Conservation (phyloP, 2,888 invertebrate genomes). For the Tiliacea aurago region DNA sequence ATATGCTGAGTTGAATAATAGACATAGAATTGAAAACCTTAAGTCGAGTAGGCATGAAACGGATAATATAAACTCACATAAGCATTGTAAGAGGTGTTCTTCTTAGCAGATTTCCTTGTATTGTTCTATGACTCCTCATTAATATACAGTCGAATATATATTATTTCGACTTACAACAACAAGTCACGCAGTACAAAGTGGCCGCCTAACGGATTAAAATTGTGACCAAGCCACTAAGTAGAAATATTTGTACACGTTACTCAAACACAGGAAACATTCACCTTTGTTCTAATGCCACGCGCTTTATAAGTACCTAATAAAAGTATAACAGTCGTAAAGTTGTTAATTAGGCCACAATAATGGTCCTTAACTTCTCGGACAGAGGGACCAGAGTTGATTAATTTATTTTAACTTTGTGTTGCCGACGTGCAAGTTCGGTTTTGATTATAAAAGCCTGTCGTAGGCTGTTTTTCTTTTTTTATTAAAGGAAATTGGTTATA, state of each 20-base stretch:
- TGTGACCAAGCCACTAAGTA: constrained; percentile 71
- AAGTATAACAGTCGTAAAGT: constrained; percentile 58
- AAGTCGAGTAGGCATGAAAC: neutral
- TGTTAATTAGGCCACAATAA: constrained; percentile 54
- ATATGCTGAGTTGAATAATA: no score
- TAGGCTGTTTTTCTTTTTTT: constrained; percentile 32
- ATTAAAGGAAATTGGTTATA: constrained; percentile 25
- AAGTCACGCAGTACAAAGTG: constrained; percentile 47
- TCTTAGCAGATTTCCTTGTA: neutral
- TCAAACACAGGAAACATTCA: constrained; percentile 81
- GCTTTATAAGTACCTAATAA: constrained; percentile 68
- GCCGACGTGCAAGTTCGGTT: constrained; percentile 43
- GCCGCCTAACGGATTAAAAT: constrained; percentile 53
- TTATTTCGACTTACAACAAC: constrained; percentile 21
- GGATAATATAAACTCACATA: neutral
- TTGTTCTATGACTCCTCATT: neutral
- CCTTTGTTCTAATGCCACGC: constrained; percentile 80
- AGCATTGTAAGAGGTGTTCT: no score
- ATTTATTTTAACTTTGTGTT: constrained; percentile 49
- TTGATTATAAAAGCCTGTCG: constrained; percentile 33
- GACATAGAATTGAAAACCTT: no score
- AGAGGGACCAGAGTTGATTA: constrained; percentile 56
- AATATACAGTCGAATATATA: neutral
- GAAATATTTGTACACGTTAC: constrained; percentile 80
- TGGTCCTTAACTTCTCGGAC: constrained; percentile 39